Evolutionary conservation across 37 sponge, comb jelly and placozoan species (phyloP).

Genomic region (Mnemiopsis leidyi): DNA sequence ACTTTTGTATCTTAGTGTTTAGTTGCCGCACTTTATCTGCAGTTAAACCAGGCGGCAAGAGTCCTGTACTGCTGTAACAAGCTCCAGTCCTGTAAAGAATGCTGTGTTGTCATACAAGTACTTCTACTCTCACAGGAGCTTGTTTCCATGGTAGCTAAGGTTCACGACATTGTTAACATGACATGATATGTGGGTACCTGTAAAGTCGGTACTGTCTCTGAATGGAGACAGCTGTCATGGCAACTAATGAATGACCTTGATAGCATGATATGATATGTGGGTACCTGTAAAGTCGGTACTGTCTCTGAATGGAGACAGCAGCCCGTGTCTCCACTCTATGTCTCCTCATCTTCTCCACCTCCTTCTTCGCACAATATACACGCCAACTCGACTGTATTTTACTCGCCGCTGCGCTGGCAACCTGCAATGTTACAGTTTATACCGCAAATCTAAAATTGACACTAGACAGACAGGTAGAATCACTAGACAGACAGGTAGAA

Average conservation of each 20-base stretch:
- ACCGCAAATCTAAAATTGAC: too few relatives aligned
- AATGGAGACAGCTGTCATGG: background rate
- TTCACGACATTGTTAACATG: too few relatives aligned
- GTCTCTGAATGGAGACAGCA: slow-evolving; percentile 37
- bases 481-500: too few relatives aligned
- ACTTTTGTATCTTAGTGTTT: background rate
- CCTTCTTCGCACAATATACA: background rate
- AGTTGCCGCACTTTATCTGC: background rate
- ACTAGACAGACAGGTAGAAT: too few relatives aligned
- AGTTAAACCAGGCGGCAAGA: slow-evolving; percentile 19
- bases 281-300: slow-evolving; percentile 10
- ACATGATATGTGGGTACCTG: too few relatives aligned
- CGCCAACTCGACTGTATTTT: slow-evolving; percentile 6
- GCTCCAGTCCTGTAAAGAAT: background rate
- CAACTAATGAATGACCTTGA: too few relatives aligned
- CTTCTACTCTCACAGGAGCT: too few relatives aligned
- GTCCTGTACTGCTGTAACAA: background rate
- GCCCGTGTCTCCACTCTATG: background rate
- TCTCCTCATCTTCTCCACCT: background rate
- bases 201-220: slow-evolving; percentile 26
- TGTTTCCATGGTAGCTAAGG: too few relatives aligned
- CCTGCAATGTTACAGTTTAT: too few relatives aligned
- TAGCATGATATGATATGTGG: too few relatives aligned
- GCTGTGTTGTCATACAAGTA: too few relatives aligned
- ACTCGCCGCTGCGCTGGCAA: background rate